Evolutionary conservation across 2,888 invertebrate species (phyloP).

Genomic region (Tenthredo scrophulariae): DNA sequence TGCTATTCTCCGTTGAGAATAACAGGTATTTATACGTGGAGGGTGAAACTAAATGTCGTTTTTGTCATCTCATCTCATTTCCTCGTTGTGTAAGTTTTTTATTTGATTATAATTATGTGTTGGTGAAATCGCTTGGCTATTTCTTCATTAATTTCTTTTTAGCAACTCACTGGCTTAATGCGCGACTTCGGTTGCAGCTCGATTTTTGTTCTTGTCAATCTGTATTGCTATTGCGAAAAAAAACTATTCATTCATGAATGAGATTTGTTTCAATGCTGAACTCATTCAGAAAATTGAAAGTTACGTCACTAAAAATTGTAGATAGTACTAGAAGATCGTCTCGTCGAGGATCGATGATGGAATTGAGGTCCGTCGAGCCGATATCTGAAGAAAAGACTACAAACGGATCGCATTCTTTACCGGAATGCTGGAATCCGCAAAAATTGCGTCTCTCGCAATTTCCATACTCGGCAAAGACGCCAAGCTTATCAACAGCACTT

Average conservation of each 20-base stretch:
- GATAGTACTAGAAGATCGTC: conserved; percentile 85
- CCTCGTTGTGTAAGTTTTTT: background rate
- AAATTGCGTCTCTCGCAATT: conserved; percentile 70
- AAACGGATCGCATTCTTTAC: conserved; percentile 71
- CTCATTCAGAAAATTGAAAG: background rate
- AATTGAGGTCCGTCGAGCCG: conserved; percentile 80
- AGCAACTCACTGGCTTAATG: conserved; percentile 33
- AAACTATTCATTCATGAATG: background rate
- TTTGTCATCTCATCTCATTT: conserved; percentile 15
- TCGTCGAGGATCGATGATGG: conserved; percentile 90
- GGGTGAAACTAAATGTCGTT: conserved; percentile 75
- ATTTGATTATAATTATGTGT: background rate
- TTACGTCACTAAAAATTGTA: conserved; percentile 73
- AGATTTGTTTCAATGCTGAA: background rate
- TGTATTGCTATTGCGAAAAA: conserved; percentile 38
- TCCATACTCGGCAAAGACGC: conserved; percentile 79
- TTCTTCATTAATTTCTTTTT: background rate
- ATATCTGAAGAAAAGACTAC: conserved; percentile 73
- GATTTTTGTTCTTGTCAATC: background rate
- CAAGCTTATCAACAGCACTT: conserved; percentile 83
- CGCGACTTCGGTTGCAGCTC: background rate
- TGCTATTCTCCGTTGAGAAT: conserved; percentile 80
- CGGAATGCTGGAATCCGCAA: conserved; percentile 73
- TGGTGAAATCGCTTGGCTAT: background rate
- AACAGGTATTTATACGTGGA: conserved; percentile 80